These are phyloP conservation scores for pig (Sus scrofa) DNA, from an alignment of 2,113 vertebrate species.

Conservation along the genomic window T2T-Sscrofa CM000827.6:104191501-104192000, in stretches of 20 bases:
- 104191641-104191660: not conserved
- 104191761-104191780: not conserved
- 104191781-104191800: not conserved
- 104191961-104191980: too few species aligned
- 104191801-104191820: not conserved
- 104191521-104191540: not conserved
- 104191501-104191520: not conserved
- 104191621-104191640: too few species aligned
- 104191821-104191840: not conserved
- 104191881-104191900: not conserved
- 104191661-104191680: rapidly evolving
- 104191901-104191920: not conserved
- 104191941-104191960: too few species aligned
- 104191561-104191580: rapidly evolving
- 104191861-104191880: not conserved
- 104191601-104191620: not conserved
- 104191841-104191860: not conserved
- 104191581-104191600: not conserved
- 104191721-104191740: not conserved
- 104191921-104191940: too few species aligned
- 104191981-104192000: too few species aligned
- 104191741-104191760: not conserved
- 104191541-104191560: not conserved
- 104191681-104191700: not conserved
- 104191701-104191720: not conserved